Evolutionary conservation across 2,797 vertebrate genomes (phyloP).

Genomic region (Sphenopsis melanotis): DNA sequence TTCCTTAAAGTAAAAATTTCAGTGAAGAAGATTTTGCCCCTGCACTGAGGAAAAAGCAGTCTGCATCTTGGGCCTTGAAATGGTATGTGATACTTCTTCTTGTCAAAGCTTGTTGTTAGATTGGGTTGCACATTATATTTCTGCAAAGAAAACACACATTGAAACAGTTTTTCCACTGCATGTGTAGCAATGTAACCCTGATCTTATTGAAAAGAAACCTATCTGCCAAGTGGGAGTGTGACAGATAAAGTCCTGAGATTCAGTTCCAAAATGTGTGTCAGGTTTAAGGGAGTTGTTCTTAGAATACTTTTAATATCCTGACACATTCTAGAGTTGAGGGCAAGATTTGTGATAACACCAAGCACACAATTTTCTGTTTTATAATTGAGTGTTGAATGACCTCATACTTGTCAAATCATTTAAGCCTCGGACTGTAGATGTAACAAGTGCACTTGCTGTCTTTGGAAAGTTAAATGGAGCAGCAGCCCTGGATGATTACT

Average conservation of each 20-base stretch:
- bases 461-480: neutral
- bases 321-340: neutral
- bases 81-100: conserved; percentile 77
- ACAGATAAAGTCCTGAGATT: neutral
- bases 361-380: neutral
- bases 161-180: neutral
- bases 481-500: neutral
- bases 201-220: neutral
- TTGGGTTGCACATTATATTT: neutral
- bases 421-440: neutral
- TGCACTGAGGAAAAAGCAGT: conserved; percentile 90
- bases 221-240: rapidly evolving
- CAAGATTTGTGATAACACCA: neutral
- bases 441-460: neutral
- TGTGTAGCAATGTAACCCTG: neutral
- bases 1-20: conserved; percentile 84
- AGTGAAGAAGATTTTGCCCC: conserved; percentile 89
- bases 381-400: neutral
- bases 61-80: conserved; percentile 93
- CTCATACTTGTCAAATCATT: neutral
- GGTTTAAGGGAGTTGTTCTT: neutral
- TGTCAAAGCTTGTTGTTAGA: neutral
- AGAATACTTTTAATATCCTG: neutral
- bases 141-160: neutral
- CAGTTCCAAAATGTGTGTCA: neutral